These are phyloP conservation scores for Menidia beryllina DNA, from an alignment of 2,113 vertebrate species.

Conservation along the genomic window DNA sequence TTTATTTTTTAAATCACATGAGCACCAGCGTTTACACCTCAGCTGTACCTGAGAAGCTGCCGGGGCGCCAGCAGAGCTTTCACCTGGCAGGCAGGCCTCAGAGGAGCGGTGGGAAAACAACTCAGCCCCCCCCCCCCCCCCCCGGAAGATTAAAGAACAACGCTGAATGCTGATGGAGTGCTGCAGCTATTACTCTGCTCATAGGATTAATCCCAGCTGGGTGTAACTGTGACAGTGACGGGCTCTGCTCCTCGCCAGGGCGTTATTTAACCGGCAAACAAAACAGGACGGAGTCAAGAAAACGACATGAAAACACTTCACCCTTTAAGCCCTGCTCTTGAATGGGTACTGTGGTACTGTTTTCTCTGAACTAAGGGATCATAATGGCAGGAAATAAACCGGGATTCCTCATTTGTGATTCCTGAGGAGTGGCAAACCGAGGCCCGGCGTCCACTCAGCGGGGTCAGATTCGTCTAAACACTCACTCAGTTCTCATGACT, in stretches of 20 bases:
- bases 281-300: slow-evolving; percentile 53
- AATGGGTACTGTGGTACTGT: slow-evolving; percentile 30
- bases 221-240: slow-evolving; percentile 51
- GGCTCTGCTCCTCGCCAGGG: slow-evolving; percentile 49
- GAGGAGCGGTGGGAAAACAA: slow-evolving; percentile 12
- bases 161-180: slow-evolving; percentile 2
- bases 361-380: slow-evolving; percentile 49
- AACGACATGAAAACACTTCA: slow-evolving; percentile 48
- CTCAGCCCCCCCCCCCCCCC: not conserved
- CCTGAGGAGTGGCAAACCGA: slow-evolving; percentile 51
- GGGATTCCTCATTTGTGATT: slow-evolving; percentile 66
- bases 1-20: no score
- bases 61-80: slow-evolving; percentile 14
- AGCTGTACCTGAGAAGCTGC: slow-evolving; percentile 32
- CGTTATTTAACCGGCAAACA: slow-evolving; percentile 61
- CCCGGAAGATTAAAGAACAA: slow-evolving; percentile 4
- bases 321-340: slow-evolving; percentile 37
- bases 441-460: slow-evolving; percentile 44
- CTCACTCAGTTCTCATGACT: slow-evolving; percentile 66
- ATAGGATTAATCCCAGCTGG: slow-evolving; percentile 56
- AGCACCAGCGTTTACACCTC: slow-evolving; percentile 28
- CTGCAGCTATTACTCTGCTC: slow-evolving; percentile 12
- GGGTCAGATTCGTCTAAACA: slow-evolving; percentile 67
- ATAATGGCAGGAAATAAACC: slow-evolving; percentile 64
- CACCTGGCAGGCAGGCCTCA: not conserved